These are phyloP conservation scores for Melanogrammus aeglefinus DNA, from an alignment of 2,797 vertebrate species.

Conservation along the genomic window DNA sequence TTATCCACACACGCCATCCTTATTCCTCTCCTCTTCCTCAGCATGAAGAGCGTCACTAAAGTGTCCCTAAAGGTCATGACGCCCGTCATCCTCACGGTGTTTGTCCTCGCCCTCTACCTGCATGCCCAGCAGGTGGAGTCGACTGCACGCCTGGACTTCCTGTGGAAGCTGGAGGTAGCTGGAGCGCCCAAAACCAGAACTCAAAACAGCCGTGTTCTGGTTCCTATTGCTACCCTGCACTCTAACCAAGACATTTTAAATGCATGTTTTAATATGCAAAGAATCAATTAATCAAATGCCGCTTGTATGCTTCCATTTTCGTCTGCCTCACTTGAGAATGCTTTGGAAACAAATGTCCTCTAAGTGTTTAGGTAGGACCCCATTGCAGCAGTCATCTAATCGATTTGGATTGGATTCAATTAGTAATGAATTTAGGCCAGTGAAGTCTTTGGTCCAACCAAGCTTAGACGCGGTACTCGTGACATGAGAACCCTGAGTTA, in stretches of 20 bases:
- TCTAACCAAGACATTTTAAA: not conserved
- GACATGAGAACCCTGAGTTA: not conserved
- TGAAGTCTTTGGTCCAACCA: not conserved
- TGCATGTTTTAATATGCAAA: not conserved
- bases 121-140: constrained; percentile 97
- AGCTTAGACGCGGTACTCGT: not conserved
- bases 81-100: constrained; percentile 88
- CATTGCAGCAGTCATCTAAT: not conserved
- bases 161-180: constrained; percentile 96
- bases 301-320: no score
- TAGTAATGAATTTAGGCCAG: not conserved
- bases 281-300: not conserved
- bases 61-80: constrained; percentile 89
- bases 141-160: constrained; percentile 95
- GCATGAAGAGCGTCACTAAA: constrained; percentile 72
- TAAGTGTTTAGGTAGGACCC: not conserved
- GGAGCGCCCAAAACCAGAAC: no score
- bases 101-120: constrained; percentile 92
- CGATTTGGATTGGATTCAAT: not conserved
- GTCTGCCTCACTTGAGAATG: not conserved
- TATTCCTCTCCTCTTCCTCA: constrained; percentile 47
- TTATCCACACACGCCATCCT: not conserved
- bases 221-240: not conserved
- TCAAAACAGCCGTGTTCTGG: not conserved
- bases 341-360: not conserved